Conservation (phyloP, 2,888 invertebrate genomes). For the Tetragonula carbonaria region DNA sequence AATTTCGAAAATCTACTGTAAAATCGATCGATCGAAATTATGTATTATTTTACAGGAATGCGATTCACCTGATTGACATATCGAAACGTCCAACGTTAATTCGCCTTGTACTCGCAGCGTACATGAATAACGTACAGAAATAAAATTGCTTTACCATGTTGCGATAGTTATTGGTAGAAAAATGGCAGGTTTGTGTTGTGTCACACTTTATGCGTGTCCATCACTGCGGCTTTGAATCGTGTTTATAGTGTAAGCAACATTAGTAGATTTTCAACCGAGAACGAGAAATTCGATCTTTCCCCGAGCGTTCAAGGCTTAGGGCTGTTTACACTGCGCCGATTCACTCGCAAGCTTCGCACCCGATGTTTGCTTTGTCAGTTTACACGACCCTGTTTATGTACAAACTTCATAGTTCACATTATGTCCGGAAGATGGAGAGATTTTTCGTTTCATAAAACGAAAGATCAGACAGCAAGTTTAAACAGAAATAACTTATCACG, state of each 20-base stretch:
- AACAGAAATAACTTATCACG: not conserved
- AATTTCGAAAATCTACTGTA: no score
- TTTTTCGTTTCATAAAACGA: not conserved
- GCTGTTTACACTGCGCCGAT: constrained; percentile 3
- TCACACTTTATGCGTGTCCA: not conserved
- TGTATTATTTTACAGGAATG: not conserved
- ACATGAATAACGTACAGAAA: no score
- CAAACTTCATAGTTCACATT: not conserved
- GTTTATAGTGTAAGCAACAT: not conserved
- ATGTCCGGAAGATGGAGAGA: not conserved
- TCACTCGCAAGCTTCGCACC: not conserved
- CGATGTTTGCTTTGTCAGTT: not conserved
- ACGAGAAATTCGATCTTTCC: constrained; percentile 2
- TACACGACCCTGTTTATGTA: not conserved
- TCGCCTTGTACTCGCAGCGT: not conserved
- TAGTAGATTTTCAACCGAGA: not conserved
- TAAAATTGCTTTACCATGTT: not conserved
- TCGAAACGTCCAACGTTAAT: not conserved
- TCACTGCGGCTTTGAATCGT: not conserved
- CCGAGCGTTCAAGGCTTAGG: not conserved
- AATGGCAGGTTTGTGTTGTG: not conserved
- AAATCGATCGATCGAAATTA: not conserved
- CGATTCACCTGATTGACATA: not conserved
- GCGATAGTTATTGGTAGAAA: not conserved
- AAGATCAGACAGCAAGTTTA: not conserved